phyloP scores from a whole-genome alignment of 2,888 invertebrate genomes.

The Augiades crinisus region DNA sequence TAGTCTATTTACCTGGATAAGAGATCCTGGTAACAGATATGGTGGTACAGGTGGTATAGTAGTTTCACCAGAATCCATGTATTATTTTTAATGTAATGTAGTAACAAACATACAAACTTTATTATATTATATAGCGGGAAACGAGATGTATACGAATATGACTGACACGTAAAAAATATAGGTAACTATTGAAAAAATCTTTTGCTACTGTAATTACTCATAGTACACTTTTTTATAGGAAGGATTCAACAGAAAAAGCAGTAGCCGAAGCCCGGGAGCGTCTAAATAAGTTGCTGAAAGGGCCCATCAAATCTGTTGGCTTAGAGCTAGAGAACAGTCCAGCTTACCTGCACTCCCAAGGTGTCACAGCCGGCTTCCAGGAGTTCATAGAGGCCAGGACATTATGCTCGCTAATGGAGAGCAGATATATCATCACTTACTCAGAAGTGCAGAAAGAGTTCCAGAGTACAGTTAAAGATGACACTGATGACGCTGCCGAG shows the following conservation, averaged over 20 bases:
- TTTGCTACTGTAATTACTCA: background rate
- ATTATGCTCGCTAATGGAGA: constrained; percentile 86
- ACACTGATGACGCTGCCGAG: constrained; percentile 39
- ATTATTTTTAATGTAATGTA: too few relatives aligned
- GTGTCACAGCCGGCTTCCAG: constrained; percentile 80
- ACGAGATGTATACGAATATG: too few relatives aligned
- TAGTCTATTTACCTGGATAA: too few relatives aligned
- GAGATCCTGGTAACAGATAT: too few relatives aligned
- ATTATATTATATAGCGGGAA: too few relatives aligned
- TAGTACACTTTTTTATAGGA: constrained; percentile 45
- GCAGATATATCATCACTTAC: constrained; percentile 82
- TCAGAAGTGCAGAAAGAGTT: constrained; percentile 79
- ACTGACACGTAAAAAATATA: too few relatives aligned
- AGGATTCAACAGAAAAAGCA: constrained; percentile 53
- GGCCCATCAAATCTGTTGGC: constrained; percentile 83
- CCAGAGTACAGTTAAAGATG: constrained; percentile 52
- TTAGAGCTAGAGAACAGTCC: constrained; percentile 87
- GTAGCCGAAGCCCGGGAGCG: constrained; percentile 82
- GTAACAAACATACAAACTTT: too few relatives aligned
- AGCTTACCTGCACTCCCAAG: constrained; percentile 70
- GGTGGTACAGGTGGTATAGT: too few relatives aligned
- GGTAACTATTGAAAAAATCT: too few relatives aligned
- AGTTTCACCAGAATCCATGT: too few relatives aligned
- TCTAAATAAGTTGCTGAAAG: constrained; percentile 82
- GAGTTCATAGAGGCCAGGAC: constrained; percentile 94